These are phyloP conservation scores for Actinemys pallida DNA, from an alignment of 2,113 vertebrate species.

Conservation along the genomic window DNA sequence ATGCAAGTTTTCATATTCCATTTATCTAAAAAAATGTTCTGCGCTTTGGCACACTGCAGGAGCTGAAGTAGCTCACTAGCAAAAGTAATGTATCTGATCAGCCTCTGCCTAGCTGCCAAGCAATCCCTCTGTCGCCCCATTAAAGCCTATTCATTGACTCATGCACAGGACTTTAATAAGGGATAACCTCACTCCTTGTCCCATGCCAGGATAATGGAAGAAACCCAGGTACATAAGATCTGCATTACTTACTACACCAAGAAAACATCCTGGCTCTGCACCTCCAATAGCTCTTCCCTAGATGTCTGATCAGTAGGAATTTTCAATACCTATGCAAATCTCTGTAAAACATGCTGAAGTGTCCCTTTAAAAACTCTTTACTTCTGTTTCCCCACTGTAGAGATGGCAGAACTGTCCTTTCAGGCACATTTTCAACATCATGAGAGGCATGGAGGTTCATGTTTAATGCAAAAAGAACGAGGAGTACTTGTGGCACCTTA, in stretches of 20 bases:
- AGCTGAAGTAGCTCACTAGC: neutral
- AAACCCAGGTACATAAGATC: neutral
- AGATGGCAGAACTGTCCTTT: accelerated
- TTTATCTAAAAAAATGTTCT: neutral
- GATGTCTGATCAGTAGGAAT: neutral
- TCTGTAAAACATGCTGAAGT: neutral
- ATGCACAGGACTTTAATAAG: conserved; percentile 1
- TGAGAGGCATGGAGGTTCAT: neutral
- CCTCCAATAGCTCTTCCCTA: neutral
- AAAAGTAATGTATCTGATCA: neutral
- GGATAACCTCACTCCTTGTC: conserved; percentile 37
- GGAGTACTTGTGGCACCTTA: too few species aligned
- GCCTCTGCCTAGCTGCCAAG: neutral
- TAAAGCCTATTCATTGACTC: conserved; percentile 27
- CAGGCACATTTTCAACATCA: neutral
- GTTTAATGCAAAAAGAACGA: accelerated
- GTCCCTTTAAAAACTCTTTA: neutral
- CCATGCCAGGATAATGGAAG: neutral
- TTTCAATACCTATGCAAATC: neutral
- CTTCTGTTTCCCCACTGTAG: neutral
- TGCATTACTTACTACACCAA: neutral
- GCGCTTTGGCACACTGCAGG: neutral
- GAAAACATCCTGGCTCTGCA: neutral
- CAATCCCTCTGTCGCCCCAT: conserved; percentile 11
- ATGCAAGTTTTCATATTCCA: neutral